These are phyloP conservation scores for Paedocypris micromegethes DNA, from an alignment of 2,797 vertebrate genomes.

Conservation along the genomic window DNA sequence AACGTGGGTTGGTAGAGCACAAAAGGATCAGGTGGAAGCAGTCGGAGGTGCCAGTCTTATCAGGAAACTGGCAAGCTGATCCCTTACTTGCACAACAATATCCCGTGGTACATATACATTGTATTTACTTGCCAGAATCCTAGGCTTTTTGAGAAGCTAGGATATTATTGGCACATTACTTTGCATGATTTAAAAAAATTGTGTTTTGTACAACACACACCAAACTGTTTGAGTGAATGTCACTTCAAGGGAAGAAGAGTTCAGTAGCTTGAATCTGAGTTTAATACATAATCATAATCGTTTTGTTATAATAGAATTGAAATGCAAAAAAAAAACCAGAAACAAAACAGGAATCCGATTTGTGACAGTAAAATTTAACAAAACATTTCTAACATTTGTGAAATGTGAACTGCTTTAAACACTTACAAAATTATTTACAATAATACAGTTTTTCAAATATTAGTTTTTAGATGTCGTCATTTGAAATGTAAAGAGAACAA, in stretches of 20 bases:
- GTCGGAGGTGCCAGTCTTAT: conserved; percentile 16
- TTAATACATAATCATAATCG: no score
- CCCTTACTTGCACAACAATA: conserved; percentile 9
- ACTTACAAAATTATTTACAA: no score
- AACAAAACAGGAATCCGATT: no score
- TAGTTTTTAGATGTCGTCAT: no score
- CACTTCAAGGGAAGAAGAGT: neutral
- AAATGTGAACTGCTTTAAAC: no score
- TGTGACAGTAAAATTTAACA: no score
- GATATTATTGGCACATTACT: conserved; percentile 4
- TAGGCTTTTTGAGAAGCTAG: conserved; percentile 10
- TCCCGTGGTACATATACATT: neutral
- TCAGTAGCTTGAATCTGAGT: no score
- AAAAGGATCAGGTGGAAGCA: conserved; percentile 4
- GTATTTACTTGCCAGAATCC: conserved; percentile 32
- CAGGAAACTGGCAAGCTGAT: conserved; percentile 15
- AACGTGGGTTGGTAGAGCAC: neutral
- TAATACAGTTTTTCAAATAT: no score
- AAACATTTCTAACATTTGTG: no score
- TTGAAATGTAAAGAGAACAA: no score
- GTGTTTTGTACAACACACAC: neutral
- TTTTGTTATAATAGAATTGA: no score
- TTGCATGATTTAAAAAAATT: neutral
- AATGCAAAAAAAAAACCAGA: no score
- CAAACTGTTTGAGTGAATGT: neutral